Evolutionary conservation across 2,113 vertebrate species (phyloP), one percentile per base, ranked within the genome.

Genomic region (Corvus hawaiiensis): DNA sequence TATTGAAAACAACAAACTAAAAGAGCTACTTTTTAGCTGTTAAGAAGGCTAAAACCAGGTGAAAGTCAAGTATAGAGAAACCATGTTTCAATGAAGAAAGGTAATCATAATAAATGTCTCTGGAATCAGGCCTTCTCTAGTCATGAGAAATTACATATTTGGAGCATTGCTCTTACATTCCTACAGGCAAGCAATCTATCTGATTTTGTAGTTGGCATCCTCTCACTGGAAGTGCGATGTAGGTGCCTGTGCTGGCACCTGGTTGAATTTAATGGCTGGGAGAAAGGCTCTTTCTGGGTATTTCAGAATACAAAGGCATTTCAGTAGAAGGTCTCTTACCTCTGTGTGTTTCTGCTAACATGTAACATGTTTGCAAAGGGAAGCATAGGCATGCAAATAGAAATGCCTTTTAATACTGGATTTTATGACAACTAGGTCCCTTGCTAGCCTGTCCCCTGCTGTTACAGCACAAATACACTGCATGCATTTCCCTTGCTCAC

Each of bases 141-240:
- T 13, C 35, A 73, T 63, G 43, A 72, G 44, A 91, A 89, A 16
- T 1, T 3, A 46, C 9, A 52, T 19, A 59, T 63, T 26, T 68
- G n/a, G 15, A 93, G 33, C 48, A 79, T 8, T 2, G 4, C 44
- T 78, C 33, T 59, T 51, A 26, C 1, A 6, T 48, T 64, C 43
- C 35, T 26, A 35, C 0, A 0, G 6, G 19, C 9, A 82, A 88
- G n/a, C 8, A 21, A 83, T 49, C 24, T 17, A 49, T 16, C 24
- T 68, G 21, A 9, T 80, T 80, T 73, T 76, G 74, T 37, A 75
- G 20, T 49, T n/a, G 5, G 39, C 30, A 41, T 1, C 8, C 35
- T 63, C 35, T 39, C 51, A 78, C 35, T 76, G 35, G 35, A 59
- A 87, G 35, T 15, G 28, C n/a, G 26, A 63, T 44, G 28, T 49